Evolutionary conservation across 2,113 vertebrate species (phyloP).

Genomic region (Porphyrio hochstetteri): DNA sequence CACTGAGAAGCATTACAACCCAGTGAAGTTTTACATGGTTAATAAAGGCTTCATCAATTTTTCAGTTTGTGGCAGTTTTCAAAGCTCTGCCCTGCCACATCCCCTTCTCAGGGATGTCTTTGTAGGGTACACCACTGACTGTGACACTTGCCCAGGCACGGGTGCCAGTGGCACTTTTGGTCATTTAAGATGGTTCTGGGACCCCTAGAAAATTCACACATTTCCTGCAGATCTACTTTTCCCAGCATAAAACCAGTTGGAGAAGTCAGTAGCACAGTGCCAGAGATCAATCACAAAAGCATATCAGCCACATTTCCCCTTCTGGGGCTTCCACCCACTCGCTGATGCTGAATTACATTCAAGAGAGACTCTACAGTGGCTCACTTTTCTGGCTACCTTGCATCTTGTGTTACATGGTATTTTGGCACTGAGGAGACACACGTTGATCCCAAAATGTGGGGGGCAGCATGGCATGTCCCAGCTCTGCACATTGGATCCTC

Average conservation of each 20-base stretch:
- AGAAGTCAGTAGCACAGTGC: not conserved
- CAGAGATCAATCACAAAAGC: not conserved
- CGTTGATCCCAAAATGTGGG: not conserved
- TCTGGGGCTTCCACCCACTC: not conserved
- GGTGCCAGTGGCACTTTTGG: not conserved
- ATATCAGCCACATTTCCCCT: not conserved
- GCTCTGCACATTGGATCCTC: not conserved
- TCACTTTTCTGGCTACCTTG: not conserved
- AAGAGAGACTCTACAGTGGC: not conserved
- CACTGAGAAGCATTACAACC: not conserved
- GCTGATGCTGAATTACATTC: not conserved
- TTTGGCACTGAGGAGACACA: not conserved
- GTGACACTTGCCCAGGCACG: not conserved
- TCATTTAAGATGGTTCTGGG: not conserved
- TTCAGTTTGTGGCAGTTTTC: not conserved
- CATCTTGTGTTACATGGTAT: not conserved
- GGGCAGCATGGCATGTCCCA: fast-evolving
- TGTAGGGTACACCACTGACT: not conserved
- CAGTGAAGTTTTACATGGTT: not conserved
- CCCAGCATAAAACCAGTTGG: not conserved
- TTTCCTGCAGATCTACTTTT: not conserved
- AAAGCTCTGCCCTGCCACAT: not conserved
- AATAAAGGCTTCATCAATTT: not conserved
- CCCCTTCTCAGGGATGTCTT: not conserved
- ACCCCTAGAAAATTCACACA: not conserved